Conservation (phyloP, 2,888 invertebrate genomes). For the Tetropium fuscum region DNA sequence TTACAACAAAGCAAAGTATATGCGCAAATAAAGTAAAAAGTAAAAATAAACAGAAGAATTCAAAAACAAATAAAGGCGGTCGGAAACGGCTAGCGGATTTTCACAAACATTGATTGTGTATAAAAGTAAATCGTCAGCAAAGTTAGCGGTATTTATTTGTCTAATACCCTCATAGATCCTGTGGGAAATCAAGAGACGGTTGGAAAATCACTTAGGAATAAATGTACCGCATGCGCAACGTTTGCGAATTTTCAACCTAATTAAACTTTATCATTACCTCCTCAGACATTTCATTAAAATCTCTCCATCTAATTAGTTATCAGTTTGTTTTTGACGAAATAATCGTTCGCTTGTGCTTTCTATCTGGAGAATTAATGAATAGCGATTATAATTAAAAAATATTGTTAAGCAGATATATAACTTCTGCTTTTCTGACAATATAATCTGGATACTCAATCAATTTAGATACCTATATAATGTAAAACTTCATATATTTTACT, state of each 20-base stretch:
- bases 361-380: constrained; percentile 3
- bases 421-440: too few species aligned
- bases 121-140: constrained; percentile 58
- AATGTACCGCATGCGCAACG: constrained; percentile 31
- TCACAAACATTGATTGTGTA: constrained; percentile 26
- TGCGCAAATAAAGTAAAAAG: constrained; percentile 35
- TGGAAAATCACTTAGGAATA: constrained; percentile 40
- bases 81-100: constrained; percentile 5
- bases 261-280: constrained; percentile 25
- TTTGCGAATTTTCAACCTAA: constrained; percentile 42
- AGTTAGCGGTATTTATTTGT: constrained; percentile 61
- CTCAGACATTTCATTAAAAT: constrained; percentile 18
- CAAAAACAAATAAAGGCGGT: constrained; percentile 16
- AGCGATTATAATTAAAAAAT: neutral
- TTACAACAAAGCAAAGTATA: neutral
- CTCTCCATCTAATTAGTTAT: constrained; percentile 8
- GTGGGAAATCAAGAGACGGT: constrained; percentile 60
- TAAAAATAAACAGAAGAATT: constrained; percentile 5
- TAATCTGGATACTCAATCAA: too few species aligned
- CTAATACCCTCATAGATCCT: constrained; percentile 62
- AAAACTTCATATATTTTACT: too few species aligned
- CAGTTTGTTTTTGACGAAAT: constrained; percentile 5
- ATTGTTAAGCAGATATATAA: neutral
- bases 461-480: too few species aligned
- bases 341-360: constrained; percentile 1